Evolutionary conservation across 2,797 vertebrate species (phyloP).

Genomic region (Serranus cabrilla): DNA sequence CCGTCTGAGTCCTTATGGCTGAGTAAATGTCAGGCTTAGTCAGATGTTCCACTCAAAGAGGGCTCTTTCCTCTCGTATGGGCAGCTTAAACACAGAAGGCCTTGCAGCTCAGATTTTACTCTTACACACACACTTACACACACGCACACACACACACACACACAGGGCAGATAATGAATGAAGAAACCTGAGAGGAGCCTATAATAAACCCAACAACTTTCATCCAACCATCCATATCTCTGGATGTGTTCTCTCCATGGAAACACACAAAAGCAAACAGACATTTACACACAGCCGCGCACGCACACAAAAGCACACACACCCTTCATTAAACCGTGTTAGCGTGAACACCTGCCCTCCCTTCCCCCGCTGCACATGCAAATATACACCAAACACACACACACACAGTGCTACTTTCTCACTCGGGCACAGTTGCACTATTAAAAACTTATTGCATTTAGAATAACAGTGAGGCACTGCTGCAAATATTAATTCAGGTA

Average conservation of each 20-base stretch:
- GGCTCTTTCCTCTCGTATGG: constrained; percentile 62
- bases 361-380: constrained; percentile 68
- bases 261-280: constrained; percentile 69
- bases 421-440: constrained; percentile 56
- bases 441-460: constrained; percentile 58
- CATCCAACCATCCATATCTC: constrained; percentile 46
- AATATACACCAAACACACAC: constrained; percentile 58
- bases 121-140: constrained; percentile 14
- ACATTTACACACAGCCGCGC: constrained; percentile 37
- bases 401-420: constrained; percentile 55
- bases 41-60: constrained; percentile 77
- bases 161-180: constrained; percentile 50
- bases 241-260: constrained; percentile 53
- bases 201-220: constrained; percentile 68
- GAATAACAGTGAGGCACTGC: constrained; percentile 25
- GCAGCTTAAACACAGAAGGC: constrained; percentile 68
- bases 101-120: constrained; percentile 52
- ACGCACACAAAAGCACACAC: constrained; percentile 31
- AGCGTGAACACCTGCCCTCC: constrained; percentile 84
- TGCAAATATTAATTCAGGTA: no score
- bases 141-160: constrained; percentile 22
- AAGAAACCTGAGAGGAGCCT: constrained; percentile 61
- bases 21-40: constrained; percentile 84
- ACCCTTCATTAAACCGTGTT: constrained; percentile 76
- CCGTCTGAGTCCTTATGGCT: constrained; percentile 75